Evolutionary conservation across 2,888 invertebrate species (phyloP).

Genomic region (Laothoe populi): DNA sequence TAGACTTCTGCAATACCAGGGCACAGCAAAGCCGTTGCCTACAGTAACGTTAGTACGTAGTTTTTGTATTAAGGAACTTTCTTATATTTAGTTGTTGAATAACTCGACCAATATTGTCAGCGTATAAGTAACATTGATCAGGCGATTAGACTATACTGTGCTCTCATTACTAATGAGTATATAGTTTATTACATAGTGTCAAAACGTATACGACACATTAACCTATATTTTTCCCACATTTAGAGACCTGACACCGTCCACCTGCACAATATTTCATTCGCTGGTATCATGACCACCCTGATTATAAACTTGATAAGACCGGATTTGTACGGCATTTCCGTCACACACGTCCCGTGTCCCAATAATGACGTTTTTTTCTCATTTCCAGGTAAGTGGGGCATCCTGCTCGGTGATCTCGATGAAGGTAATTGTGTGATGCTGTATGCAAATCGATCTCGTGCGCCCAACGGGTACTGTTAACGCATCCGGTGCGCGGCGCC

Average conservation of each 20-base stretch:
- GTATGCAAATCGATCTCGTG: conserved; percentile 23
- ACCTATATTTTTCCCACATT: background rate
- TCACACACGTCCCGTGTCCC: conserved; percentile 11
- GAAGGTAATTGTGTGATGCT: conserved; percentile 25
- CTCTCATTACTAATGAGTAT: too few relatives aligned
- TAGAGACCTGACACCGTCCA: background rate
- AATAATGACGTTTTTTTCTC: conserved; percentile 34
- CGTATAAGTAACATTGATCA: too few relatives aligned
- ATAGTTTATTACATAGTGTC: too few relatives aligned
- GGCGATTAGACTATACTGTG: too few relatives aligned
- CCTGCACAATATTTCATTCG: too few relatives aligned
- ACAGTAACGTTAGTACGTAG: too few relatives aligned
- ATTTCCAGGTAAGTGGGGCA: conserved; percentile 46
- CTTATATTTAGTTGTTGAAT: too few relatives aligned
- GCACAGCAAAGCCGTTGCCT: too few relatives aligned
- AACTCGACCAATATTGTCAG: too few relatives aligned
- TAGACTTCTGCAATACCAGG: too few relatives aligned
- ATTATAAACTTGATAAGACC: conserved; percentile 10
- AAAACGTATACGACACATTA: background rate
- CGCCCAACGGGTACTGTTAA: conserved; percentile 19
- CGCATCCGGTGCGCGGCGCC: conserved; percentile 22
- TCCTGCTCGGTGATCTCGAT: conserved; percentile 22
- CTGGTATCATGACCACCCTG: conserved; percentile 11
- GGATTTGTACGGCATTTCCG: conserved; percentile 6
- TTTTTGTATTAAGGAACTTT: too few relatives aligned